Conservation (phyloP, 2,797 vertebrate genomes). For the Potorous gilbertii region DNA sequence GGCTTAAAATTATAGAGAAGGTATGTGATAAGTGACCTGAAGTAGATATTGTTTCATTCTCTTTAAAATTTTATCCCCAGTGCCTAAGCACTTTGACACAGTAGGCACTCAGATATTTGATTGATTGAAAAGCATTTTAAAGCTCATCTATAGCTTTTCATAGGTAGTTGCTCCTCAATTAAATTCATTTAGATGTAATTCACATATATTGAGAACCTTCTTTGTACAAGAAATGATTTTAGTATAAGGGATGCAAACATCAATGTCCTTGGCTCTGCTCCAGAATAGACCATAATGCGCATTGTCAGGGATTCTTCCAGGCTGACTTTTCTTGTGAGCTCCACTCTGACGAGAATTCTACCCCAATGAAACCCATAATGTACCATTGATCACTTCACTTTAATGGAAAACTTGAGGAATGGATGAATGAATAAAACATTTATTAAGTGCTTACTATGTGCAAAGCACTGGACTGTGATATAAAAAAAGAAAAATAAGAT, state of each 20-base stretch:
- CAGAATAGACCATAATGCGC: background rate
- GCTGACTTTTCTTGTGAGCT: background rate
- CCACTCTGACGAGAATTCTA: background rate
- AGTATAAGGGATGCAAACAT: background rate
- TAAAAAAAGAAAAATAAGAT: background rate
- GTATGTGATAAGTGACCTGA: background rate
- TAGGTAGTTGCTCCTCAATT: background rate
- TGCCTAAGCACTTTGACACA: background rate
- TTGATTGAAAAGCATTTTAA: constrained; percentile 8
- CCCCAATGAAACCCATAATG: background rate
- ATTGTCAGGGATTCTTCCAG: background rate
- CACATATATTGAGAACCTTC: background rate
- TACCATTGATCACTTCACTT: background rate
- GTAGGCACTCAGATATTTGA: background rate
- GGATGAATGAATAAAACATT: background rate
- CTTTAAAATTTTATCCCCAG: background rate
- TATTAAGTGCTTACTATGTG: background rate
- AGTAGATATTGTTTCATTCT: background rate
- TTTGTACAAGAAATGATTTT: background rate
- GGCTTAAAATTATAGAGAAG: background rate
- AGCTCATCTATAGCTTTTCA: background rate
- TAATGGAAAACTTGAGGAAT: background rate
- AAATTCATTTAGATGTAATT: background rate
- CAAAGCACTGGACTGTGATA: background rate
- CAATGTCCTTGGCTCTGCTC: background rate